Conservation (phyloP, 2,888 invertebrate genomes). For the Diaprepes abbreviatus region DNA sequence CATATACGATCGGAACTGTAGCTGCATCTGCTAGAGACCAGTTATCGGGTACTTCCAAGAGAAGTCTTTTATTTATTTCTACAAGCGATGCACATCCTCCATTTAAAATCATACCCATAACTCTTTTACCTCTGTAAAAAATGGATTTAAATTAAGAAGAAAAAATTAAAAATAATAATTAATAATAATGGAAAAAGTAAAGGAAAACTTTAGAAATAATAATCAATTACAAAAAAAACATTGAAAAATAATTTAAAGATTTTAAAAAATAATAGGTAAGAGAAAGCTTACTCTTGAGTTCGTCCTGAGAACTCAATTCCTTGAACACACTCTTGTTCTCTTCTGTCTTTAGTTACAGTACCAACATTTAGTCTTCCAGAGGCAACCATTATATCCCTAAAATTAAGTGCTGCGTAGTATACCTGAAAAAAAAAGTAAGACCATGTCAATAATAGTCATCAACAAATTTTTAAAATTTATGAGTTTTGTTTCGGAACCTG, state of each 20-base stretch:
- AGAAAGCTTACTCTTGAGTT: slow-evolving; percentile 20
- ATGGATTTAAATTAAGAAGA: neutral
- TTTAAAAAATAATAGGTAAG: neutral
- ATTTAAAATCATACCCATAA: slow-evolving; percentile 76
- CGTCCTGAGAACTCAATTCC: slow-evolving; percentile 79
- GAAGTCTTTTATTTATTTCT: slow-evolving; percentile 70
- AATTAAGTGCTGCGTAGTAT: slow-evolving; percentile 88
- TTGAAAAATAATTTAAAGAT: neutral
- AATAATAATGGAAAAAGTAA: neutral
- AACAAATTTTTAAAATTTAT: too few relatives aligned
- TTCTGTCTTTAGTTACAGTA: slow-evolving; percentile 78
- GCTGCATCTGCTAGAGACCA: slow-evolving; percentile 84
- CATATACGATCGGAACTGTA: slow-evolving; percentile 83
- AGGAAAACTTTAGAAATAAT: neutral
- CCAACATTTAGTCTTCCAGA: slow-evolving; percentile 91
- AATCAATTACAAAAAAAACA: neutral
- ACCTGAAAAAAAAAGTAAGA: too few relatives aligned
- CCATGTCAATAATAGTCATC: too few relatives aligned
- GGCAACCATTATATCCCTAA: slow-evolving; percentile 95
- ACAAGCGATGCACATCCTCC: slow-evolving; percentile 75
- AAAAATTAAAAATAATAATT: too few relatives aligned
- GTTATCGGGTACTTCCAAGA: slow-evolving; percentile 78
- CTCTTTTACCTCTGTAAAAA: slow-evolving; percentile 70
- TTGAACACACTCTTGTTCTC: slow-evolving; percentile 76
- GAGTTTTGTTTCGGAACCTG: too few relatives aligned